Evolutionary conservation across 2,888 invertebrate genomes (phyloP).

Genomic region (Aleiodes alternator): DNA sequence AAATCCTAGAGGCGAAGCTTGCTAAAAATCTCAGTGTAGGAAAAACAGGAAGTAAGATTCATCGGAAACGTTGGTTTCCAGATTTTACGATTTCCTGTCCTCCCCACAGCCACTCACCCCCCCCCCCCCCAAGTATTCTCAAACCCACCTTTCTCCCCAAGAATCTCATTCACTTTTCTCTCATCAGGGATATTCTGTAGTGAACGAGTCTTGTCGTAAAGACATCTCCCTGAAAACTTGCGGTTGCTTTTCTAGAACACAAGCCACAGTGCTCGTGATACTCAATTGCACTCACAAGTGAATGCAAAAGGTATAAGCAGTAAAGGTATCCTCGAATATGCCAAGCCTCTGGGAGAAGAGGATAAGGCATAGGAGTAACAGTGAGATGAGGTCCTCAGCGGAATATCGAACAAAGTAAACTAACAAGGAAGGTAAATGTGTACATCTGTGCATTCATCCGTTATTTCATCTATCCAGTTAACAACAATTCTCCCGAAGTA

Average conservation of each 20-base stretch:
- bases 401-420: not conserved
- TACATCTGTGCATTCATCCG: not conserved
- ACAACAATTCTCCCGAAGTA: not conserved
- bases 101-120: constrained; percentile 15
- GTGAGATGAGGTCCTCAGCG: not conserved
- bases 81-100: constrained; percentile 47
- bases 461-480: not conserved
- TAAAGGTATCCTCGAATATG: too few species aligned
- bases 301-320: not conserved
- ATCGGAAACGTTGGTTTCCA: constrained; percentile 33
- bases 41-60: constrained; percentile 30
- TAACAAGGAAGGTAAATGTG: not conserved
- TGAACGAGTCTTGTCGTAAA: constrained; percentile 12
- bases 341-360: not conserved
- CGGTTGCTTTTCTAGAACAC: constrained; percentile 8
- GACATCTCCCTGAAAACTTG: constrained; percentile 20
- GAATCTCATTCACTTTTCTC: constrained; percentile 9
- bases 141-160: constrained; percentile 19
- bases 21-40: not conserved
- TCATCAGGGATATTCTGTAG: not conserved
- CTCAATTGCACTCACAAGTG: constrained; percentile 10
- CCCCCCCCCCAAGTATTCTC: constrained; percentile 36
- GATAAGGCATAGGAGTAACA: too few species aligned
- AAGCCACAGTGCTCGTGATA: not conserved
- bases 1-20: not conserved